Evolutionary conservation across 2,888 invertebrate genomes (phyloP), one percentile per base, ranked within the genome.

Genomic region (Lepidocyrtoides sp.): DNA sequence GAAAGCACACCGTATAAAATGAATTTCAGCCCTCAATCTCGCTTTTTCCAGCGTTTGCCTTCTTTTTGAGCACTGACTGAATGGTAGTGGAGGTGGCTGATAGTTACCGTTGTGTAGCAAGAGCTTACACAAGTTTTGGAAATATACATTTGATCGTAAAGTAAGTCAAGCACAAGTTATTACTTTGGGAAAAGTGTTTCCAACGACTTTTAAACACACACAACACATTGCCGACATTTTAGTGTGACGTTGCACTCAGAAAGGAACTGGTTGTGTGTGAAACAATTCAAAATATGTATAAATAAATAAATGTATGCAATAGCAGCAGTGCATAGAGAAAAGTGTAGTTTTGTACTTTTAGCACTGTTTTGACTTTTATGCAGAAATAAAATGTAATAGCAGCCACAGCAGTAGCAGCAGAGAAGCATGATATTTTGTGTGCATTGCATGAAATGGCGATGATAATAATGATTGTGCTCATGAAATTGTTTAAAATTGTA

Each of bases 101-200:
- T n/a, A 32, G 41, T 69, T 69, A 63, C 63, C 32, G 36, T 69
- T 69, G 69, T n/a, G 36, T 36, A 36, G 57, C 48, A n/a, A 20
- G 7, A 20, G 29, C 29, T 63, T 57, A 23, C 7, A 57, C 17
- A 17, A 7, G 29, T 32, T n/a, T n/a, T 26, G 14, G n/a, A 14
- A 63, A 14, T 48, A 44, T 66, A 51, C 26, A 32, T 29, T 51
- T 63, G 86, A 86, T 86, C 86, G 86, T 86, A 77, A 86, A 86
- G 77, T 86, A 86, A 86, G 86, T 86, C 77, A 86, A 77, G 77
- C 86, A 86, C 72, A 72, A 86, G 86, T 86, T 86, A 86, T 86
- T 72, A 77, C 72, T 86, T 86, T 77, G 36, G 75, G 86, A 63
- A 86, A 86, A 86, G 86, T 86, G 86, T 83, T 75, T 75, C 48